These are phyloP conservation scores for Bicyclus anynana DNA, from an alignment of 1,140 invertebrate species.

Conservation along the genomic window DNA sequence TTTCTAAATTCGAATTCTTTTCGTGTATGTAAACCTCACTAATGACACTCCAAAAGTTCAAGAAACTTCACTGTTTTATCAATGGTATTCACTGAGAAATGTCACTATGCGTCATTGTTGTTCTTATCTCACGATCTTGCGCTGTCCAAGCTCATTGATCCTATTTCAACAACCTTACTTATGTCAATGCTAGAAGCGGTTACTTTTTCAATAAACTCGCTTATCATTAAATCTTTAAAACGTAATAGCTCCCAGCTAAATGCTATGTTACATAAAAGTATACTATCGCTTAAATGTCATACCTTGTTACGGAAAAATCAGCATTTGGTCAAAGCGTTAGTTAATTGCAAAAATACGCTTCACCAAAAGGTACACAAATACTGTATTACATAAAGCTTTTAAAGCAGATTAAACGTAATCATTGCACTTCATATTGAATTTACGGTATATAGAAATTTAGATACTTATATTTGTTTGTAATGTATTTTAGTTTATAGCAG, in stretches of 20 bases:
- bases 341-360: slow-evolving; percentile 12
- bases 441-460: slow-evolving; percentile 7
- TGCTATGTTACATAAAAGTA: slow-evolving; percentile 1
- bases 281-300: not conserved
- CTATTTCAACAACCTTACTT: slow-evolving; percentile 4
- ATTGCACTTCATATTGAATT: slow-evolving; percentile 11
- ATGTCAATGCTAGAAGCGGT: not conserved
- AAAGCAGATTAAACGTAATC: slow-evolving; percentile 15
- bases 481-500: not conserved
- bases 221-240: not conserved
- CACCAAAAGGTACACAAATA: slow-evolving; percentile 11
- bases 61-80: slow-evolving; percentile 17
- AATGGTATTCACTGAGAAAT: not conserved
- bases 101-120: slow-evolving; percentile 8
- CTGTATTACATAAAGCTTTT: slow-evolving; percentile 7
- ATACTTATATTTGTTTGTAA: not conserved
- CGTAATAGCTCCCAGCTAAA: not conserved
- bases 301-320: not conserved
- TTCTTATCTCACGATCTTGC: slow-evolving; percentile 10
- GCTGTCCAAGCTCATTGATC: slow-evolving; percentile 1
- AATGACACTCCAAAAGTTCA: slow-evolving; percentile 27
- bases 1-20: slow-evolving; percentile 34
- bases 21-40: slow-evolving; percentile 19
- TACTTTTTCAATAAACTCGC: not conserved
- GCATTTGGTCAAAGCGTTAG: slow-evolving; percentile 1